Percentiles rank a stretch among this genome's conserved stretches.
These are phyloP conservation scores for Ips nitidus DNA, from an alignment of 1,140 invertebrate species.

Conservation along the genomic window DNA sequence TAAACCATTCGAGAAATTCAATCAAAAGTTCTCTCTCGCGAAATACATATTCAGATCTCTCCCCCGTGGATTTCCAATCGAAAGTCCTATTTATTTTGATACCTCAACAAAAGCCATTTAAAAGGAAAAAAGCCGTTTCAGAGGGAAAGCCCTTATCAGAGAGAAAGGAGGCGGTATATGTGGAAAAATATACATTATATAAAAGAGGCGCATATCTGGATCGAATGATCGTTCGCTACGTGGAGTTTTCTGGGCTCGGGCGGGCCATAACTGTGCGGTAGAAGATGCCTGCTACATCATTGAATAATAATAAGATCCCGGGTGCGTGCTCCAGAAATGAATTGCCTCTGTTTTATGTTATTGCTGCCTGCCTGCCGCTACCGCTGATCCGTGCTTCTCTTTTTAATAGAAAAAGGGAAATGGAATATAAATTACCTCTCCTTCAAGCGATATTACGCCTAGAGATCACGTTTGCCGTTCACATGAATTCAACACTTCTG, in stretches of 20 bases:
- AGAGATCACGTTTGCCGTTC: too few relatives aligned
- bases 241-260: constrained; percentile 35
- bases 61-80: constrained; percentile 35
- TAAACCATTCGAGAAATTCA: constrained; percentile 33
- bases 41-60: constrained; percentile 36
- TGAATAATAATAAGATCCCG: constrained; percentile 50
- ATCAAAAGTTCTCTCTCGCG: constrained; percentile 34
- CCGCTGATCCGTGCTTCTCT: constrained; percentile 23
- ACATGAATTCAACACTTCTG: too few relatives aligned
- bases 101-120: constrained; percentile 40
- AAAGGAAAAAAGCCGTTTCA: constrained; percentile 30
- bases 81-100: constrained; percentile 40
- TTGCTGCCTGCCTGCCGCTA: constrained; percentile 30
- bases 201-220: constrained; percentile 39
- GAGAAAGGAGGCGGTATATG: constrained; percentile 35
- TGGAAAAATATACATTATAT: constrained; percentile 40
- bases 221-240: constrained; percentile 36
- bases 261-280: constrained; percentile 43
- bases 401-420: constrained; percentile 28
- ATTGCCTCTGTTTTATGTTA: constrained; percentile 50
- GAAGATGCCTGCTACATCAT: constrained; percentile 45
- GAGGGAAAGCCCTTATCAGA: constrained; percentile 34
- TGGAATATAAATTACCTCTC: constrained; percentile 2
- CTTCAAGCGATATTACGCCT: too few relatives aligned
- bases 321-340: constrained; percentile 48